phyloP scores from a whole-genome alignment of 2,888 invertebrate genomes.

The Beris morrisii region DNA sequence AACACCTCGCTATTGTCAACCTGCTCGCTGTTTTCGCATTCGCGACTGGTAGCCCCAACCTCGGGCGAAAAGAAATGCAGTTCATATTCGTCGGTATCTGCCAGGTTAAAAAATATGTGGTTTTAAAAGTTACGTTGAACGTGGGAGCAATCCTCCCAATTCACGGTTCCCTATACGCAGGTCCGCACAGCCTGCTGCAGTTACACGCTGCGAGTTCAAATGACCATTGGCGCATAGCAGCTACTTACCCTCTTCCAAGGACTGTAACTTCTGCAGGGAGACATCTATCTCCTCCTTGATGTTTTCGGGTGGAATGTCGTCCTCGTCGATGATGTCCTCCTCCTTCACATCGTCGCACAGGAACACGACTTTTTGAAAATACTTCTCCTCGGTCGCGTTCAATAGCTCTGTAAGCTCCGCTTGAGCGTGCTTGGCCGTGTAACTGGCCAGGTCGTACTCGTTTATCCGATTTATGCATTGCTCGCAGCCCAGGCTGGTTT shows the following conservation, averaged over 20 bases:
- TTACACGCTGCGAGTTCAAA: no score
- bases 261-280: background rate
- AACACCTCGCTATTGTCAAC: background rate
- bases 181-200: no score
- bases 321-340: slow-evolving; percentile 6
- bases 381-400: slow-evolving; percentile 27
- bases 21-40: background rate
- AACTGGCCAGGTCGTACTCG: slow-evolving; percentile 39
- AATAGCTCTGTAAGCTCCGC: slow-evolving; percentile 35
- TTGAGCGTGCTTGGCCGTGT: slow-evolving; percentile 34
- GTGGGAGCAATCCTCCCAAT: background rate
- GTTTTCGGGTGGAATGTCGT: background rate
- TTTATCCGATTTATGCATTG: slow-evolving; percentile 38
- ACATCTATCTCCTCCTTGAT: background rate
- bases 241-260: background rate
- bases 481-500: slow-evolving; percentile 29
- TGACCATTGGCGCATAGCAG: no score
- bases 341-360: slow-evolving; percentile 2
- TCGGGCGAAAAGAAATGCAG: slow-evolving; percentile 22
- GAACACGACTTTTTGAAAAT: slow-evolving; percentile 18
- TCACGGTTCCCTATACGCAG: background rate
- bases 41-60: background rate
- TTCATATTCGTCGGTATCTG: slow-evolving; percentile 35
- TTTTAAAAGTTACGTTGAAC: background rate
- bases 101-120: background rate